Evolutionary conservation across 1,140 invertebrate species (phyloP).

Genomic region (Camponotus vicinus): DNA sequence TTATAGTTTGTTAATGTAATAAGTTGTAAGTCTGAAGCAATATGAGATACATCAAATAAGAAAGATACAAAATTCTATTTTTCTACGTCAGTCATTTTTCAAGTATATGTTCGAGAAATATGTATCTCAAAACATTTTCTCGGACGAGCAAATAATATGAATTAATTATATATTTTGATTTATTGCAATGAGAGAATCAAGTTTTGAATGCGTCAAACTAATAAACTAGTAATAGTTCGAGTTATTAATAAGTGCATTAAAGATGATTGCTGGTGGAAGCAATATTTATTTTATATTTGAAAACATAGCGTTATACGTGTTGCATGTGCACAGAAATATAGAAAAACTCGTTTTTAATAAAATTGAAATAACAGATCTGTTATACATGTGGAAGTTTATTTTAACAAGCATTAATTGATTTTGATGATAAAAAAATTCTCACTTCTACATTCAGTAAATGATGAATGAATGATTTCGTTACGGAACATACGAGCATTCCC

Average conservation of each 20-base stretch:
- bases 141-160: not conserved
- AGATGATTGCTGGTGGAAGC: not conserved
- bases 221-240: not conserved
- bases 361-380: not conserved
- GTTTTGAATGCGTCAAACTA: not conserved
- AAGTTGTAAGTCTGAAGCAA: not conserved
- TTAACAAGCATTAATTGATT: slow-evolving; percentile 2
- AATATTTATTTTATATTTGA: not conserved
- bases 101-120: not conserved
- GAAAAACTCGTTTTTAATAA: not conserved
- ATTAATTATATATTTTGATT: not conserved
- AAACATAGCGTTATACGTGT: not conserved
- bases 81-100: not conserved
- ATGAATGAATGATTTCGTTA: slow-evolving; percentile 17
- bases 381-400: not conserved
- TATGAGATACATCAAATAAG: not conserved
- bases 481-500: not conserved
- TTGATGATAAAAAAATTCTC: not conserved
- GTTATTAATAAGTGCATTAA: not conserved
- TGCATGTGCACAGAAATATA: not conserved
- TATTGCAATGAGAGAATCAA: not conserved
- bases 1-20: not conserved
- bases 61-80: not conserved
- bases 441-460: slow-evolving; percentile 10
- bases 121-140: not conserved